A percentile compares a stretch with the other conserved stretches of the same genome.
Evolutionary conservation across 2,888 invertebrate genomes (phyloP).

Genomic region (Temnothorax rugatulus): DNA sequence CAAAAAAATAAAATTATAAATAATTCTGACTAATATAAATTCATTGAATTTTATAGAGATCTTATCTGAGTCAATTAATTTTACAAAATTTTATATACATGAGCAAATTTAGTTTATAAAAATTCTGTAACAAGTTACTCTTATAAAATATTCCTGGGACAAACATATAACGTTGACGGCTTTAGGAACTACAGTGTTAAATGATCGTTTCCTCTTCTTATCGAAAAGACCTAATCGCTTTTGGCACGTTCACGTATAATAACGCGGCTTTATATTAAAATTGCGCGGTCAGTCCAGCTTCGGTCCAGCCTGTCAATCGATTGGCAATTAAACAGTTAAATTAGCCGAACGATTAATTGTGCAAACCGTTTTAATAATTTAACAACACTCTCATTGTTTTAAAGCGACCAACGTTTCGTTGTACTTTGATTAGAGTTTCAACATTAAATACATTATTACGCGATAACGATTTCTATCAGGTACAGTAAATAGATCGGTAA

Average conservation of each 20-base stretch:
- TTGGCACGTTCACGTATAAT: neutral
- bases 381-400: slow-evolving; percentile 10
- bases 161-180: neutral
- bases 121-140: neutral
- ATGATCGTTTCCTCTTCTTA: neutral
- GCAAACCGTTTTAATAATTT: slow-evolving; percentile 41
- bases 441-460: slow-evolving; percentile 8
- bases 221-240: neutral
- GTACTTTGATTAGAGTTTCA: slow-evolving; percentile 11
- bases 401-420: slow-evolving; percentile 14
- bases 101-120: neutral
- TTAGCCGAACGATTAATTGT: slow-evolving; percentile 38
- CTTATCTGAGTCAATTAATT: neutral
- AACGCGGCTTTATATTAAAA: slow-evolving; percentile 20
- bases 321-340: slow-evolving; percentile 31
- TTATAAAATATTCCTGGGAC: slow-evolving; percentile 1
- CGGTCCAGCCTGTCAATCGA: slow-evolving; percentile 3
- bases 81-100: slow-evolving; percentile 2
- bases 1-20: neutral
- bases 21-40: slow-evolving; percentile 11
- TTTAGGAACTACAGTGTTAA: neutral
- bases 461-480: slow-evolving; percentile 11
- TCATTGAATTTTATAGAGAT: neutral
- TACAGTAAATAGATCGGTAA: neutral
- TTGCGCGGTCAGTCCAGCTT: neutral